These are phyloP conservation scores for Diuraphis noxia DNA, from an alignment of 1,140 invertebrate species.

Conservation along the genomic window DNA sequence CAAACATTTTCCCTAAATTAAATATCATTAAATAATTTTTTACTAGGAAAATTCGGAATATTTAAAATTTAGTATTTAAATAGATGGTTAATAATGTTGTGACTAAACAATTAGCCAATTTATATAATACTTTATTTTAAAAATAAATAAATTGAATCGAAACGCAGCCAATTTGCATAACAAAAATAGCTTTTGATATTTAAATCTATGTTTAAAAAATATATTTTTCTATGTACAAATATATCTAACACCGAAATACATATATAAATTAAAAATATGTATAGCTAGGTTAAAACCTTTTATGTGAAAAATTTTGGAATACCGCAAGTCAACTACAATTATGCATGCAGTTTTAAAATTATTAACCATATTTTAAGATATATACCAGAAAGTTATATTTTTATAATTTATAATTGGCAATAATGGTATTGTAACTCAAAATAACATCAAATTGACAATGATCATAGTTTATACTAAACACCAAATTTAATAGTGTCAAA, in stretches of 20 bases:
- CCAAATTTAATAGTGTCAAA: background rate
- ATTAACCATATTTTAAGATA: background rate
- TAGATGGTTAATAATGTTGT: background rate
- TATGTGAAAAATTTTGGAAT: background rate
- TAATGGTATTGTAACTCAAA: background rate
- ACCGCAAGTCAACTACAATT: background rate
- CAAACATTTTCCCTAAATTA: conserved; percentile 24
- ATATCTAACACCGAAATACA: conserved; percentile 17
- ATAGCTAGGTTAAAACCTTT: background rate
- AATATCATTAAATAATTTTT: background rate
- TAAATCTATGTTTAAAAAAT: conserved; percentile 30
- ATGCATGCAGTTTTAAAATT: background rate
- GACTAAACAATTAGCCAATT: conserved; percentile 12
- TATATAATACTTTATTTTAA: background rate
- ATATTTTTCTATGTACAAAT: conserved; percentile 38
- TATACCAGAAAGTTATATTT: background rate
- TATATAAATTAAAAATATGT: background rate
- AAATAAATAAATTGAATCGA: conserved; percentile 20
- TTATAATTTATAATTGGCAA: background rate
- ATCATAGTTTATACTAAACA: conserved; percentile 21
- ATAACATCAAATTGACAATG: conserved; percentile 34
- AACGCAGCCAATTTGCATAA: background rate
- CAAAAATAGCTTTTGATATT: conserved; percentile 26
- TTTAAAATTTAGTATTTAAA: conserved; percentile 25
- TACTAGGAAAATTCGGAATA: conserved; percentile 28